Evolutionary conservation across 2,113 vertebrate species (phyloP).

Genomic region (Alouatta palliata): DNA sequence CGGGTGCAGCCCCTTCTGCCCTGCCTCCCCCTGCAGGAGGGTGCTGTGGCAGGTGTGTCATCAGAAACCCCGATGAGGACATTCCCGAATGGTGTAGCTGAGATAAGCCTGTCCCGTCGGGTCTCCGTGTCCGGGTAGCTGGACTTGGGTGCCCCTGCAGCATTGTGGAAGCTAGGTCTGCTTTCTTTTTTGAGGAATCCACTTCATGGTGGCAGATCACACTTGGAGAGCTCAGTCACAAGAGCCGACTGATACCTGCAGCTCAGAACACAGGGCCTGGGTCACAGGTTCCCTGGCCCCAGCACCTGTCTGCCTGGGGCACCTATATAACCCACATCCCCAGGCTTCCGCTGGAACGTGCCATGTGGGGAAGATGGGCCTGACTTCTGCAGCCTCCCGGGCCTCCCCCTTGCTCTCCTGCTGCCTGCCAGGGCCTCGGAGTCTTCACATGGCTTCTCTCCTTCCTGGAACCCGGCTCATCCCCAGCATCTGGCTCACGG

Average conservation of each 20-base stretch:
- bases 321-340: neutral
- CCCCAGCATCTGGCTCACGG: neutral
- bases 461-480: no score
- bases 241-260: neutral
- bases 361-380: neutral
- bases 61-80: neutral
- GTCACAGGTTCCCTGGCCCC: no score
- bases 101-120: neutral
- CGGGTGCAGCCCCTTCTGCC: accelerated
- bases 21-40: no score
- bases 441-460: neutral
- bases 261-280: neutral
- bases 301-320: neutral
- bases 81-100: no score
- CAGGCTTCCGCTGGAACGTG: neutral
- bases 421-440: neutral
- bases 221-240: neutral
- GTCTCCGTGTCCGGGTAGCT: no score
- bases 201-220: neutral
- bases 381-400: neutral
- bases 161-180: neutral
- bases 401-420: neutral
- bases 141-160: neutral
- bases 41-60: neutral
- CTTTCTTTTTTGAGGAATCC: neutral